These are phyloP conservation scores for Paracanthobrama guichenoti DNA, from an alignment of 2,113 vertebrate species.

Conservation along the genomic window DNA sequence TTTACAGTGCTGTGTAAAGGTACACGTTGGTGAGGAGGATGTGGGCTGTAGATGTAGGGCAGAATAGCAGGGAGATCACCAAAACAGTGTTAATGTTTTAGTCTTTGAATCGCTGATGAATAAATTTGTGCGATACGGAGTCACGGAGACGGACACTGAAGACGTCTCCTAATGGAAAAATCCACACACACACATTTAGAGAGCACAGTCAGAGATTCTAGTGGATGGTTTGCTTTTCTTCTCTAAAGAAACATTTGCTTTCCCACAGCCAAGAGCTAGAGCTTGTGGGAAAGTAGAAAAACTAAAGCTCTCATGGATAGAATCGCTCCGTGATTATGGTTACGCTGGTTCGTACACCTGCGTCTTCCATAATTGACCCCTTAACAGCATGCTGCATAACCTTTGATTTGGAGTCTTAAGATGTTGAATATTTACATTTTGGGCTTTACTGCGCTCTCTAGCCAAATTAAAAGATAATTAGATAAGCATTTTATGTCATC, in stretches of 20 bases:
- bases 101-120: not conserved
- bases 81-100: not conserved
- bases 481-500: not conserved
- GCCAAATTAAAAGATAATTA: not conserved
- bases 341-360: not conserved
- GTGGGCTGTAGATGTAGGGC: not conserved
- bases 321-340: not conserved
- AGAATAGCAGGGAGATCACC: not conserved
- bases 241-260: constrained; percentile 18
- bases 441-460: not conserved
- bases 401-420: not conserved
- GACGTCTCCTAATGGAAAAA: constrained; percentile 5
- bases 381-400: not conserved
- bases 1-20: not conserved
- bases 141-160: not conserved
- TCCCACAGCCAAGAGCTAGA: not conserved
- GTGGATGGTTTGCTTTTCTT: constrained; percentile 9
- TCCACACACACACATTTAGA: not conserved
- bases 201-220: constrained; percentile 3
- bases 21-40: not conserved
- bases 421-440: not conserved
- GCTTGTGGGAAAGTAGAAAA: constrained; percentile 18
- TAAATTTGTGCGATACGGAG: not conserved
- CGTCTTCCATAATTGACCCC: not conserved
- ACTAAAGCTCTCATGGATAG: not conserved